phyloP scores from a whole-genome alignment of 2,888 invertebrate genomes.

The Nemapogon koenigi region DNA sequence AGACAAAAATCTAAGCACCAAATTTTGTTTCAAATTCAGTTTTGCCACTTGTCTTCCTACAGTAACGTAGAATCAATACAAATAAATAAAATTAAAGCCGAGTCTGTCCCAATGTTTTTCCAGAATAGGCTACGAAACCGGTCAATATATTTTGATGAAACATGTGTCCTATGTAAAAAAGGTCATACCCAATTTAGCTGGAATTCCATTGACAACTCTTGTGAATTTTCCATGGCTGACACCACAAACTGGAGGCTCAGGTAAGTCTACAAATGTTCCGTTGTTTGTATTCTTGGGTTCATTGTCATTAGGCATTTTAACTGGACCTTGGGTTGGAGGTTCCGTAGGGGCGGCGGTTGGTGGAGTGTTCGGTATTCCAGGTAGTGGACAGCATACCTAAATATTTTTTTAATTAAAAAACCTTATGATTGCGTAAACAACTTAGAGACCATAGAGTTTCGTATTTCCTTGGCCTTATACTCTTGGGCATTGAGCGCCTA shows the following conservation, averaged over 20 bases:
- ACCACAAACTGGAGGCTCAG: constrained; percentile 68
- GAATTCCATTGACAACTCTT: constrained; percentile 76
- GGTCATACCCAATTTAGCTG: constrained; percentile 65
- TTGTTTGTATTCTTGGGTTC: constrained; percentile 17
- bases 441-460: no score
- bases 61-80: no score
- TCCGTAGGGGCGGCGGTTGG: constrained; percentile 20
- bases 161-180: neutral
- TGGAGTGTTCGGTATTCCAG: constrained; percentile 18
- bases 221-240: constrained; percentile 57
- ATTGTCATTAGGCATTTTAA: constrained; percentile 8
- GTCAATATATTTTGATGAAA: no score
- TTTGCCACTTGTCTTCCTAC: no score
- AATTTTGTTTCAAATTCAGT: no score
- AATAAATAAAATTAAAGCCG: no score
- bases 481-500: no score
- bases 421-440: no score
- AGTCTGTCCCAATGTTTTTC: no score
- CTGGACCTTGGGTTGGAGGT: constrained; percentile 11
- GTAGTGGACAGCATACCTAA: constrained; percentile 44
- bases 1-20: no score
- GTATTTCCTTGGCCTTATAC: neutral
- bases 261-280: constrained; percentile 31
- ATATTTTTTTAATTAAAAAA: neutral
- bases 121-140: no score